phyloP scores from a whole-genome alignment of 64 coral and sea anemone genomes.

The Trachythela sp. region DNA sequence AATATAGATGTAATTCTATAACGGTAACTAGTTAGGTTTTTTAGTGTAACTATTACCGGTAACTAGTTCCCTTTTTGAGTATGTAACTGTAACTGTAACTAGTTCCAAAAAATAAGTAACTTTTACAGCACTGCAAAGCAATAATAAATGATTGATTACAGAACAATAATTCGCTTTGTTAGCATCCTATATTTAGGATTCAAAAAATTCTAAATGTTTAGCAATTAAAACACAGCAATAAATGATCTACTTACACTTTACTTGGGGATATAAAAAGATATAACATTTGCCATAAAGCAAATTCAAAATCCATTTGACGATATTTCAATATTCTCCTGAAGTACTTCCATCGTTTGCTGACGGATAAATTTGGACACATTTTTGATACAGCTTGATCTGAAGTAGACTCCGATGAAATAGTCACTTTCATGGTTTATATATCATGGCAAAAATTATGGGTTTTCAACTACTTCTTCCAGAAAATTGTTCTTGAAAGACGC shows the following conservation, averaged over 20 bases:
- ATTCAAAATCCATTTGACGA: conserved; percentile 99
- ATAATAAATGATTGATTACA: too few relatives aligned
- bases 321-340: conserved; percentile 76
- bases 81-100: too few relatives aligned
- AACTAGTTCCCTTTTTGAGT: too few relatives aligned
- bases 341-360: conserved; percentile 88
- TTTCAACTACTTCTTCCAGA: not conserved
- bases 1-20: too few relatives aligned
- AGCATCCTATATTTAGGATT: too few relatives aligned
- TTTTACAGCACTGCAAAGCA: too few relatives aligned
- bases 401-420: not conserved
- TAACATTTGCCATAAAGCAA: conserved; percentile 97
- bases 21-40: too few relatives aligned
- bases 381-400: not conserved
- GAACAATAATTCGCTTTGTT: too few relatives aligned
- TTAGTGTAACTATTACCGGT: too few relatives aligned
- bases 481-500: not conserved
- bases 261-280: conserved; percentile 84
- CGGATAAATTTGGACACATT: conserved; percentile 55
- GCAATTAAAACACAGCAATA: too few relatives aligned
- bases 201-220: too few relatives aligned
- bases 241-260: conserved; percentile 87
- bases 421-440: not conserved
- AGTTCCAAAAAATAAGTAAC: too few relatives aligned
- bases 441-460: not conserved